These are phyloP conservation scores for Karalla daura DNA, from an alignment of 2,797 vertebrate species.

Conservation along the genomic window DNA sequence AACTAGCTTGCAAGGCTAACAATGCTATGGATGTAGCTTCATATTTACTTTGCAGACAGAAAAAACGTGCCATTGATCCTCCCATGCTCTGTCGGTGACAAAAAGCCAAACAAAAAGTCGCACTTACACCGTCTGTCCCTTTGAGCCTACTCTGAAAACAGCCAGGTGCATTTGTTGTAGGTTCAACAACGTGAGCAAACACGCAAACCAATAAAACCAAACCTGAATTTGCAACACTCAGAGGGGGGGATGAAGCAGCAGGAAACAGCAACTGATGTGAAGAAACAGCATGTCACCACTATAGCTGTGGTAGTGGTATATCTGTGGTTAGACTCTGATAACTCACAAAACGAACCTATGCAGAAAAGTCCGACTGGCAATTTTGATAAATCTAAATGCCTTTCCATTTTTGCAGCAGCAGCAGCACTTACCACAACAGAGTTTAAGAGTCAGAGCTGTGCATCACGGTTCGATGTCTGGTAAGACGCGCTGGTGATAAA, in stretches of 20 bases:
- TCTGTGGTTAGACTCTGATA: not conserved
- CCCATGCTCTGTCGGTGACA: not conserved
- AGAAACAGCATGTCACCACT: slow-evolving; percentile 13
- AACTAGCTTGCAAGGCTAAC: not conserved
- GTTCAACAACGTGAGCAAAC: not conserved
- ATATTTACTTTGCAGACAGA: not conserved
- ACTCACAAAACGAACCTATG: too few species aligned
- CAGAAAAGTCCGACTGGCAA: too few species aligned
- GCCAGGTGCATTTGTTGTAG: too few species aligned
- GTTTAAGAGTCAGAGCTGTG: not conserved
- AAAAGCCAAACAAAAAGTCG: not conserved
- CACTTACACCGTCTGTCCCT: not conserved
- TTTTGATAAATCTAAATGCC: not conserved
- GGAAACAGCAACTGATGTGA: slow-evolving; percentile 49
- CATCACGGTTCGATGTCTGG: not conserved
- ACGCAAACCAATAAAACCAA: not conserved
- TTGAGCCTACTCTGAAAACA: not conserved
- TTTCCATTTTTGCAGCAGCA: too few species aligned
- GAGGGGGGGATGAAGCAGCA: slow-evolving; percentile 25
- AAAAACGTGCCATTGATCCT: not conserved
- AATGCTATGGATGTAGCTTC: not conserved
- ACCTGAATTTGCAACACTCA: slow-evolving; percentile 29
- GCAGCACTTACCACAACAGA: not conserved
- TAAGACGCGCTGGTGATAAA: not conserved
- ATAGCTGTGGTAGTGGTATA: not conserved